Percentiles rank a stretch among this genome's conserved stretches.
phyloP scores from a whole-genome alignment of 2,797 vertebrate species.

The Nasua narica region DNA sequence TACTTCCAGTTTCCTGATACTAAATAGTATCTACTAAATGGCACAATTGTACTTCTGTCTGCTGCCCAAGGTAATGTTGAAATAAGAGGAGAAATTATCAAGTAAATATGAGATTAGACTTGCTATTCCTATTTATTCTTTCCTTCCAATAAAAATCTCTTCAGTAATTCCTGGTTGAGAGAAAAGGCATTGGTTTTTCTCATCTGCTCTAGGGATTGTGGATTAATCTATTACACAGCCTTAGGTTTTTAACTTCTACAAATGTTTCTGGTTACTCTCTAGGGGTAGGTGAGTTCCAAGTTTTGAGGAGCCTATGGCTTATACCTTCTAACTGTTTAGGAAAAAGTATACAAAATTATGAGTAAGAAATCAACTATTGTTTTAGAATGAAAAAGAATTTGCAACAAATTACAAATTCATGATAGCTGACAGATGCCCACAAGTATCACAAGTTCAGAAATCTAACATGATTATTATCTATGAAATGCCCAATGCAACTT shows the following conservation, averaged over 20 bases:
- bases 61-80: conserved; percentile 63
- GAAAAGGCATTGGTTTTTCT: conserved; percentile 23
- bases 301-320: neutral
- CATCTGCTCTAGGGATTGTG: neutral
- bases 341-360: neutral
- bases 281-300: neutral
- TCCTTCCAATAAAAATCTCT: conserved; percentile 40
- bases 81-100: conserved; percentile 69
- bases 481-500: neutral
- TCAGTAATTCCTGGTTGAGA: neutral
- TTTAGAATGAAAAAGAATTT: neutral
- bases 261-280: neutral
- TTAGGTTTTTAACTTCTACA: neutral
- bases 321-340: neutral
- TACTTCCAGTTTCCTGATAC: conserved; percentile 67
- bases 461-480: neutral
- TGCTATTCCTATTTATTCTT: conserved; percentile 30
- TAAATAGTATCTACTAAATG: conserved; percentile 27
- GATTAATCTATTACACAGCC: neutral
- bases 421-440: neutral
- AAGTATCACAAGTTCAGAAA: neutral
- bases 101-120: conserved; percentile 52
- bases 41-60: conserved; percentile 53
- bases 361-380: neutral
- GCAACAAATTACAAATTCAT: neutral